Evolutionary conservation across 2,797 vertebrate species (phyloP).

Genomic region (Oryzias dopingdopingensis): DNA sequence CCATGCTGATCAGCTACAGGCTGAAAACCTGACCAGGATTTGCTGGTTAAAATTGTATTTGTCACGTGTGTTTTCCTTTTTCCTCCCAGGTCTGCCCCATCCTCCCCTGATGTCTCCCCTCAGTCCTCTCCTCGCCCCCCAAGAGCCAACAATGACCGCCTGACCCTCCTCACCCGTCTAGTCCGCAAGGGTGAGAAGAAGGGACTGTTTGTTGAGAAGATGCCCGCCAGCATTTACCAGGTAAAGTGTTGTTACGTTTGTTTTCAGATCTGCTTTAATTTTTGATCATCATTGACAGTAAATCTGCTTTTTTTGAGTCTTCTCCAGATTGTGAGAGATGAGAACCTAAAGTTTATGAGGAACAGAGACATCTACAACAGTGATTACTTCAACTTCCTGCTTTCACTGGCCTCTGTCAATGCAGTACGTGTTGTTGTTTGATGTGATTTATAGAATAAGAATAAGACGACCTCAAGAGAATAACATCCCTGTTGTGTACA

Average conservation of each 20-base stretch:
- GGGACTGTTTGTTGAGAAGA: constrained; percentile 97
- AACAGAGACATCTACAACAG: constrained; percentile 98
- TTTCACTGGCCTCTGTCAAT: constrained; percentile 94
- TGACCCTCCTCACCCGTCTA: constrained; percentile 93
- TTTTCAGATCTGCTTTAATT: not conserved
- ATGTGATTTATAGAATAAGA: not conserved
- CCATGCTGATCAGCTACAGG: not conserved
- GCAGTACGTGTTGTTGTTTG: constrained; percentile 78
- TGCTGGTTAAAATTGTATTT: no score
- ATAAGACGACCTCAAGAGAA: not conserved
- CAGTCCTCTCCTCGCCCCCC: constrained; percentile 97
- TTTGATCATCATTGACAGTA: no score
- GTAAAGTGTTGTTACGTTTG: constrained; percentile 56
- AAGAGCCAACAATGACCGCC: constrained; percentile 93
- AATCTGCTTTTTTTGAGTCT: not conserved
- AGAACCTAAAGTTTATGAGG: constrained; percentile 99
- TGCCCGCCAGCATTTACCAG: constrained; percentile 97
- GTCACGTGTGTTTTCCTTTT: not conserved
- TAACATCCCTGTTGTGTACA: no score
- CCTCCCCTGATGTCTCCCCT: constrained; percentile 97
- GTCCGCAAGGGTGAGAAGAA: constrained; percentile 98
- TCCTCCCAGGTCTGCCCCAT: constrained; percentile 88
- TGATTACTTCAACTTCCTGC: constrained; percentile 98
- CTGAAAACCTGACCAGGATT: no score
- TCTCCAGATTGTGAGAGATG: constrained; percentile 93